phyloP scores from a whole-genome alignment of 1,140 invertebrate species.

The Planococcus citri region DNA sequence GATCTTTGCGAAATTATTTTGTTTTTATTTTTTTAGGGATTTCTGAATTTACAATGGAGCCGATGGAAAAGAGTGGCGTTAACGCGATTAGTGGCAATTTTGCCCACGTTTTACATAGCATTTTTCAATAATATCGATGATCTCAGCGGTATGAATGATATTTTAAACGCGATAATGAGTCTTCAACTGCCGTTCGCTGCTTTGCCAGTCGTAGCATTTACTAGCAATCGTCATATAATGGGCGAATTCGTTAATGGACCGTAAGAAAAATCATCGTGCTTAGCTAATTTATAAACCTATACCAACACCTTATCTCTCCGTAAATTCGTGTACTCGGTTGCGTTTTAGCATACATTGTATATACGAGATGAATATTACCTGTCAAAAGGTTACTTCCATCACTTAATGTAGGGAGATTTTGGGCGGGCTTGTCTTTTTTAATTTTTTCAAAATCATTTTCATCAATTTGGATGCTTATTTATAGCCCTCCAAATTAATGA shows the following conservation, averaged over 20 bases:
- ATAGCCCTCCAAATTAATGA: no score
- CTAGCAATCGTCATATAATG: slow-evolving; percentile 67
- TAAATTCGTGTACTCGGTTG: no score
- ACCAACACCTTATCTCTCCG: no score
- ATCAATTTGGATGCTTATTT: no score
- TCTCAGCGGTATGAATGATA: slow-evolving; percentile 72
- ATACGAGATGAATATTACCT: no score
- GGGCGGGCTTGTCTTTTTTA: no score
- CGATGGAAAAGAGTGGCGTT: slow-evolving; percentile 79
- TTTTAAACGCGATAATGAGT: slow-evolving; percentile 82
- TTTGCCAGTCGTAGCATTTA: slow-evolving; percentile 78
- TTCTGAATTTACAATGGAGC: slow-evolving; percentile 75
- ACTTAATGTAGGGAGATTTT: no score
- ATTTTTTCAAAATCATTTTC: no score
- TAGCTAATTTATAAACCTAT: no score
- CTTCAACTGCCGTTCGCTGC: slow-evolving; percentile 72
- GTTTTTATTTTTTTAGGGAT: slow-evolving; percentile 52
- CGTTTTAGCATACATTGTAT: no score
- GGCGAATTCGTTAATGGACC: slow-evolving; percentile 64
- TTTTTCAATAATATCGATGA: slow-evolving; percentile 59
- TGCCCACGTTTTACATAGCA: slow-evolving; percentile 74
- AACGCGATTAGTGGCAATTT: slow-evolving; percentile 74
- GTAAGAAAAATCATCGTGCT: slow-evolving; percentile 38
- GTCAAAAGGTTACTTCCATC: no score
- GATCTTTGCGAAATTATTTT: no score